phyloP scores from a whole-genome alignment of 2,113 vertebrate genomes.

The Macrotis lagotis region DNA sequence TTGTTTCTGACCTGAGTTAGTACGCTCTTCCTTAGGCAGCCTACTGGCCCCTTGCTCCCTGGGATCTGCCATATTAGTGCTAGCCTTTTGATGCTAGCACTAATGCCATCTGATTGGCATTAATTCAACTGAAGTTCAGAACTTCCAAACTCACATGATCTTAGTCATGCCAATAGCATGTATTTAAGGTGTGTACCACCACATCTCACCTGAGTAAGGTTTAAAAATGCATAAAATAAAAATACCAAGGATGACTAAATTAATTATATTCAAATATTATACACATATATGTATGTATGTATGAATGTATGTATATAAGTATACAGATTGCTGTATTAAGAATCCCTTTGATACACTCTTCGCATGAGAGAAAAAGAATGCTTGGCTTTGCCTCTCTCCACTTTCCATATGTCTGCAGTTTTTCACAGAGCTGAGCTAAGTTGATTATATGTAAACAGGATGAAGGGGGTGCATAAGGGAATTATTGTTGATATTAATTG shows the following conservation, averaged over 20 bases:
- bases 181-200: background rate
- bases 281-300: too few species aligned
- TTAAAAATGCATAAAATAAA: background rate
- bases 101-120: too few species aligned
- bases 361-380: background rate
- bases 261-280: background rate
- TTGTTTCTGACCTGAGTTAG: background rate
- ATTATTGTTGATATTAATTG: background rate
- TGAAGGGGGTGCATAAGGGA: background rate
- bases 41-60: background rate
- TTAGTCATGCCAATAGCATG: background rate
- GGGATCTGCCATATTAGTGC: background rate
- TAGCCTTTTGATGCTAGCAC: background rate
- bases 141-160: background rate
- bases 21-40: background rate
- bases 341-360: background rate
- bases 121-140: background rate
- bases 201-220: background rate
- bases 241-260: background rate
- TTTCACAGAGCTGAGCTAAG: background rate
- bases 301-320: too few species aligned
- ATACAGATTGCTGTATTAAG: too few species aligned
- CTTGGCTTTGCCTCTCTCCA: background rate
- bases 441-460: slow-evolving; percentile 53
- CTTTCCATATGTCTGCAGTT: slow-evolving; percentile 47